These are phyloP conservation scores for Agrilus planipennis DNA, from an alignment of 1,140 invertebrate species.

Conservation along the genomic window DNA sequence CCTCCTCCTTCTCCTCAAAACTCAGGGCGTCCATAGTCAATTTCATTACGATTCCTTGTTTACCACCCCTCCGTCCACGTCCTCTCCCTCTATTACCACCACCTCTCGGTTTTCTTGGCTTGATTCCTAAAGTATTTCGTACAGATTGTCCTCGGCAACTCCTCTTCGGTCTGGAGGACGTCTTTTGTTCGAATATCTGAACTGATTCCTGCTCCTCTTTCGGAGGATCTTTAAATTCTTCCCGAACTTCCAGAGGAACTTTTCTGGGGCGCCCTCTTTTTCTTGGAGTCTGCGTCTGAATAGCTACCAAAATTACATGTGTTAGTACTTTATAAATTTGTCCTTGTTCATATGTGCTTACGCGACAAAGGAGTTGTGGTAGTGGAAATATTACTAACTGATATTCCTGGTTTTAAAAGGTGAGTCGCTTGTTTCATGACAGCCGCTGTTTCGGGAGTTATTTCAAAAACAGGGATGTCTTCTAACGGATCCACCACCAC, in stretches of 20 bases:
- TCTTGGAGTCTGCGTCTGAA: constrained; percentile 14
- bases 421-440: constrained; percentile 3
- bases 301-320: constrained; percentile 9
- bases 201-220: constrained; percentile 12
- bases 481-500: constrained; percentile 12
- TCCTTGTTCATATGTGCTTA: too few relatives aligned
- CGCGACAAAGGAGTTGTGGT: too few relatives aligned
- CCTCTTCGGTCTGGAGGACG: constrained; percentile 26
- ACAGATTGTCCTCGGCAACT: constrained; percentile 28
- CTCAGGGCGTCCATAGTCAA: too few relatives aligned
- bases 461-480: constrained; percentile 14
- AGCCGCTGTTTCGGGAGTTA: constrained; percentile 8
- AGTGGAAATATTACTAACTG: too few relatives aligned
- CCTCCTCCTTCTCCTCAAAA: too few relatives aligned
- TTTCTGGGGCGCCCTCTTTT: constrained; percentile 21
- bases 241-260: constrained; percentile 22
- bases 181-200: constrained; percentile 6
- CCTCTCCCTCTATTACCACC: constrained; percentile 19
- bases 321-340: too few relatives aligned
- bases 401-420: too few relatives aligned
- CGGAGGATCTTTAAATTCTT: constrained; percentile 23
- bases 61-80: too few relatives aligned
- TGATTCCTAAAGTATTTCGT: constrained; percentile 27
- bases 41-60: too few relatives aligned
- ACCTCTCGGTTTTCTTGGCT: constrained; percentile 26